Percentiles rank a stretch among this genome's conserved stretches.
phyloP scores from a whole-genome alignment of 2,113 vertebrate genomes.

The Channa maculata region DNA sequence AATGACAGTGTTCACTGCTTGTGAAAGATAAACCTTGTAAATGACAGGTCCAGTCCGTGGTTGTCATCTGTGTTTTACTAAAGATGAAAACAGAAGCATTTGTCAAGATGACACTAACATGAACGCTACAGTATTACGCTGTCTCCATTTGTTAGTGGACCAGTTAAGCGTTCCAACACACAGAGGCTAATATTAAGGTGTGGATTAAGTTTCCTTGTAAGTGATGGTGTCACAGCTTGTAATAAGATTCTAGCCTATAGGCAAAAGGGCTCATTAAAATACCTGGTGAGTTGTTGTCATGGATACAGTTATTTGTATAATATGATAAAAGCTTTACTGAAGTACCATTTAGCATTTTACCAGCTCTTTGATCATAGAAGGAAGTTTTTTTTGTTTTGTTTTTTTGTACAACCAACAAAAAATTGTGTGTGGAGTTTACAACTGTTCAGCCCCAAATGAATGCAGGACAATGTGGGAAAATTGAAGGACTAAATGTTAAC shows the following conservation, averaged over 20 bases:
- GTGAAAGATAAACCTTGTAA: slow-evolving; percentile 22
- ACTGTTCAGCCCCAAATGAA: too few relatives aligned
- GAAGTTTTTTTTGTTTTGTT: neutral
- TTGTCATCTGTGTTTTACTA: slow-evolving; percentile 13
- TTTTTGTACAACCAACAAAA: neutral
- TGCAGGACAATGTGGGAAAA: too few relatives aligned
- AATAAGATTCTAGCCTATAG: slow-evolving; percentile 14
- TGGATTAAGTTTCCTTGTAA: neutral
- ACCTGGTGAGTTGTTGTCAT: slow-evolving; percentile 10
- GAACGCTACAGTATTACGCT: neutral
- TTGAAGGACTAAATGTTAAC: too few relatives aligned
- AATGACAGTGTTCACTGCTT: slow-evolving; percentile 4
- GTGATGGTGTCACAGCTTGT: slow-evolving; percentile 17
- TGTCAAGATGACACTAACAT: slow-evolving; percentile 11
- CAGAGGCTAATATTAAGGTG: neutral
- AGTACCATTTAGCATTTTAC: neutral
- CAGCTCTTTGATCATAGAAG: neutral
- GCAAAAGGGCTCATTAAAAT: slow-evolving; percentile 5
- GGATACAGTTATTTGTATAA: neutral
- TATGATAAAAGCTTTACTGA: neutral
- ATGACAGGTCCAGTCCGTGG: slow-evolving; percentile 13
- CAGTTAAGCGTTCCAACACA: slow-evolving; percentile 23
- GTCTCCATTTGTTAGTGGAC: slow-evolving; percentile 13
- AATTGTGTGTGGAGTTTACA: too few relatives aligned
- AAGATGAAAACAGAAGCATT: slow-evolving; percentile 24